Base-by-base conservation (phyloP, 2,113 vertebrate species). In the Zonotrichia leucophrys region DNA sequence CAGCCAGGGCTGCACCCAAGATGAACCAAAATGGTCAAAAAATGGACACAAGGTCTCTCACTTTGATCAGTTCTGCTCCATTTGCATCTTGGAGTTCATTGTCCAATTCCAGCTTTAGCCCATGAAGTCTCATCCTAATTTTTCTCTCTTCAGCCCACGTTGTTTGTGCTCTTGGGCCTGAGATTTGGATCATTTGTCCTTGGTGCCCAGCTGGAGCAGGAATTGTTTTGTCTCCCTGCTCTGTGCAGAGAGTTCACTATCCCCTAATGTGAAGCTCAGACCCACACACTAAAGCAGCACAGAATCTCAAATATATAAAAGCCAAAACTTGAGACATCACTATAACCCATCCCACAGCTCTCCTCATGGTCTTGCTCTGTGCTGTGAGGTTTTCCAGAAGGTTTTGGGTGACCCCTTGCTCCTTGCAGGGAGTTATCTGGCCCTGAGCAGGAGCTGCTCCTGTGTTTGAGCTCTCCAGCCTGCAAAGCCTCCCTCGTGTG, bases 81-180 rank as follows among this genome's bases (percentile, higher is more conserved):
- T 56, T 33, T n/a, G 12, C 55, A 56, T 4, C 1, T 56, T 56
- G 55, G 2, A n/a, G 55, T 58, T n/a, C 4, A n/a, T n/a, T 58
- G 13, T 15, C 20, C 20, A 1, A 10, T 15, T 15, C 4, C 55
- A 58, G 33, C 55, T 58, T 56, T 15, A n/a, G 55, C 13, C 6
- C 21, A n/a, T 4, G 0, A 0, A 58, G 13, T n/a, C 33, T 33
- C 33, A 23, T 1, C 55, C 33, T n/a, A 23, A 13, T n/a, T 58
- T 58, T 58, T 35, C 56, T 58, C 33, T 58, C 56, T 10, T 1
- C 56, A 58, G 56, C 9, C 33, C 33, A 35, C 1, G 5, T 0
- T 23, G 33, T 35, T 58, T 58, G 21, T 58, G 56, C 33, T 35
- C 21, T 7, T n/a, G 33, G 21, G 21, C 5, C 5, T 58, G 33